Percentiles rank a stretch among this genome's conserved stretches.
phyloP scores from a whole-genome alignment of 30 jellyfish, hydroid and myxozoan species.

The Haliclystus octoradiatus region DNA sequence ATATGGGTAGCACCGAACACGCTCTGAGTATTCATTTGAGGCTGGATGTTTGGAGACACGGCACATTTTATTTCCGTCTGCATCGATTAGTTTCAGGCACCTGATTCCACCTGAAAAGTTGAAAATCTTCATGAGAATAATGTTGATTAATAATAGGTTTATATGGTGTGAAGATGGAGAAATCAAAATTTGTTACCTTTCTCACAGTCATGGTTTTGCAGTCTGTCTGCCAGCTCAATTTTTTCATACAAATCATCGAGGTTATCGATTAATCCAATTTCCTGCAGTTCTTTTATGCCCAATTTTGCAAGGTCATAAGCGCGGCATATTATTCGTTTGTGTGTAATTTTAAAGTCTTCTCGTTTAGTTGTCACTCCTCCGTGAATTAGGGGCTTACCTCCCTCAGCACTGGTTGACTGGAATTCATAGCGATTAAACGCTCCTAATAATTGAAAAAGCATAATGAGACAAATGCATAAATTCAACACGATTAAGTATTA shows the following conservation, averaged over 20 bases:
- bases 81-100: neutral
- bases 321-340: neutral
- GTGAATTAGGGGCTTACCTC: neutral
- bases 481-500: no score
- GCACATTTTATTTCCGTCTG: neutral
- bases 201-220: neutral
- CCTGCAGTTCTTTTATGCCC: neutral
- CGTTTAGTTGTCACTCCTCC: neutral
- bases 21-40: neutral
- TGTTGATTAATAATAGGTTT: neutral
- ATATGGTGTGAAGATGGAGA: neutral
- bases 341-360: neutral
- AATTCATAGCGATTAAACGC: no score
- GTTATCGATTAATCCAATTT: neutral
- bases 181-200: neutral
- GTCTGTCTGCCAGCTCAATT: neutral
- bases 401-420: no score
- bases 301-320: neutral
- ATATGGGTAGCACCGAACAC: neutral
- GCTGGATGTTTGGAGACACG: neutral
- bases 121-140: no score
- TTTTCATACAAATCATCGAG: neutral
- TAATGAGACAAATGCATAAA: no score
- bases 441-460: no score
- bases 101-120: neutral